Conservation (phyloP, 2,113 vertebrate genomes). For the Psittacara wagleri region DNA sequence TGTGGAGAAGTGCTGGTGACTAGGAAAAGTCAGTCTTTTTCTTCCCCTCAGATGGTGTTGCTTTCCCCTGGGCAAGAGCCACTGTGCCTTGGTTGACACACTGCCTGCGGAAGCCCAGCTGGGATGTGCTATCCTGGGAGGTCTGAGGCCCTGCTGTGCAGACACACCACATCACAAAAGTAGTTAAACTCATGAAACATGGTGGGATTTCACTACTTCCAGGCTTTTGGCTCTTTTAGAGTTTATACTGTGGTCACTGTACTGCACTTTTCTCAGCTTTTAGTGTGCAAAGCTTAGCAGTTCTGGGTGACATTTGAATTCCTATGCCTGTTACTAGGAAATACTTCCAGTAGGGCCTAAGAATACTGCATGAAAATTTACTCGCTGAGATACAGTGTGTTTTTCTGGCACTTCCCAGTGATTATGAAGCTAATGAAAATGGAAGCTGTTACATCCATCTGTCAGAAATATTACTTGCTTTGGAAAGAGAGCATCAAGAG, state of each 20-base stretch:
- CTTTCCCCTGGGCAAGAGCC: not conserved
- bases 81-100: not conserved
- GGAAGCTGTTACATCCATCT: constrained; percentile 6
- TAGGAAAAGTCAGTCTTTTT: not conserved
- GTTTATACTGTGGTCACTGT: not conserved
- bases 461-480: not conserved
- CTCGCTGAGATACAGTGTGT: not conserved
- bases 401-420: not conserved
- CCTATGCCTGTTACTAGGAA: not conserved
- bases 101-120: not conserved
- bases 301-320: not conserved
- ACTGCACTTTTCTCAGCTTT: not conserved
- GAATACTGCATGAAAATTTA: not conserved
- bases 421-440: constrained; percentile 20
- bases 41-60: fast-evolving
- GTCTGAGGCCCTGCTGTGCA: not conserved
- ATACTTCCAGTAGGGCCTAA: not conserved
- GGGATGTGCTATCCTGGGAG: not conserved
- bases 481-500: not conserved
- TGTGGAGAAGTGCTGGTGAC: not conserved
- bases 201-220: not conserved
- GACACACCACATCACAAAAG: not conserved
- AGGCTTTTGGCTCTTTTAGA: not conserved
- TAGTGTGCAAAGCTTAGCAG: not conserved
- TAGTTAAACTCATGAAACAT: not conserved